These are phyloP conservation scores for Trematocara caparti DNA, from an alignment of 2,797 vertebrate species.

Conservation along the genomic window DNA sequence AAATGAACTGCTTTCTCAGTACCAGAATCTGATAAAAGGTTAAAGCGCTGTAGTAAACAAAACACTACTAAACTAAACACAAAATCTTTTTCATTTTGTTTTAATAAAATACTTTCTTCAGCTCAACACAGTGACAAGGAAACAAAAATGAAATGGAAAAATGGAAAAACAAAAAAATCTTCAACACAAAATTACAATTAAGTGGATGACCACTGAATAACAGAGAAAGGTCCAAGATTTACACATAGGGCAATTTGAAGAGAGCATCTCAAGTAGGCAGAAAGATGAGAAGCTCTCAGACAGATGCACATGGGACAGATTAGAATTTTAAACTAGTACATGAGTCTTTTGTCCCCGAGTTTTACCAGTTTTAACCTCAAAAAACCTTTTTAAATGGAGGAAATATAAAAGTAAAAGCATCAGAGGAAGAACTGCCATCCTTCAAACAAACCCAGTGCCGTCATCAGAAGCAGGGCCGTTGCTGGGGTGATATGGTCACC, in stretches of 20 bases:
- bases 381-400: slow-evolving; percentile 16
- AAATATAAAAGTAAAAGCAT: slow-evolving; percentile 36
- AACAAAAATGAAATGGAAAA: background rate
- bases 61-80: background rate
- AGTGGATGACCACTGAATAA: background rate
- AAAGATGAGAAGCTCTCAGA: slow-evolving; percentile 3
- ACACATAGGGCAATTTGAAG: background rate
- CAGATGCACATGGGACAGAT: background rate
- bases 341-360: background rate
- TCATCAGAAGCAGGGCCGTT: slow-evolving; percentile 46
- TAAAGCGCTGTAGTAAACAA: background rate
- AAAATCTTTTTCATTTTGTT: background rate
- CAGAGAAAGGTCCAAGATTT: background rate
- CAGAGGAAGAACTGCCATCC: slow-evolving; percentile 21
- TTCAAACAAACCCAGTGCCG: slow-evolving; percentile 43
- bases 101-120: background rate
- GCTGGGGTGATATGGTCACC: slow-evolving; percentile 60
- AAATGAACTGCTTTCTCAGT: background rate
- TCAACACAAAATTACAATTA: background rate
- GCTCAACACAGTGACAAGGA: background rate
- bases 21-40: background rate
- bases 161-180: background rate
- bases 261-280: background rate
- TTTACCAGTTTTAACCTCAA: background rate
- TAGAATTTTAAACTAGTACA: slow-evolving; percentile 7